phyloP scores from a whole-genome alignment of 2,113 vertebrate species.

The Alosa alosa region DNA sequence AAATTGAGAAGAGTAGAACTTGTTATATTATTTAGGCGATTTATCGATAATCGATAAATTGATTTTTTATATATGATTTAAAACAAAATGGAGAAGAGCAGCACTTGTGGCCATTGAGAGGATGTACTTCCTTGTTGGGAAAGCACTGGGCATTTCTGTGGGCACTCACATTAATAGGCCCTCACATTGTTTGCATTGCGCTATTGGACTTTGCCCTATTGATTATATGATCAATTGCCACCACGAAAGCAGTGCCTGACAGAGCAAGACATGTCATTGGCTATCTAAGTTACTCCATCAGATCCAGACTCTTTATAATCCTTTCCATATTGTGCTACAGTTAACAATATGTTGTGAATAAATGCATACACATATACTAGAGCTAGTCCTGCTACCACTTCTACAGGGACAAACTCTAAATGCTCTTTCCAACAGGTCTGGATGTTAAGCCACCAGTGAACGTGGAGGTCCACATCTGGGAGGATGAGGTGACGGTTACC shows the following conservation, averaged over 20 bases:
- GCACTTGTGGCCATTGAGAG: neutral
- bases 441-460: slow-evolving; percentile 7
- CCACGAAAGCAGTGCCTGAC: neutral
- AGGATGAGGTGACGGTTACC: slow-evolving; percentile 56
- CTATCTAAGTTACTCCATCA: neutral
- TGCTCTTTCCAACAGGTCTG: slow-evolving; percentile 37
- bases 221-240: neutral
- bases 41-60: too few relatives aligned
- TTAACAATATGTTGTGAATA: too few relatives aligned
- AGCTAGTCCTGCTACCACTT: neutral
- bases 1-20: too few relatives aligned
- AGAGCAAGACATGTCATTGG: neutral
- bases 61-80: neutral
- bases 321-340: too few relatives aligned
- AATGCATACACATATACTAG: neutral
- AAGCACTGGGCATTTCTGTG: neutral
- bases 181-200: neutral
- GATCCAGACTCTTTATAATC: too few relatives aligned
- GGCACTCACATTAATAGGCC: neutral
- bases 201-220: neutral
- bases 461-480: slow-evolving; percentile 52
- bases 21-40: too few relatives aligned
- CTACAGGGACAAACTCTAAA: neutral
- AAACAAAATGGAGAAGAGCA: neutral
- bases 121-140: slow-evolving; percentile 22